Conservation (phyloP, 2,113 vertebrate species). For the Phyllopteryx taeniolatus region DNA sequence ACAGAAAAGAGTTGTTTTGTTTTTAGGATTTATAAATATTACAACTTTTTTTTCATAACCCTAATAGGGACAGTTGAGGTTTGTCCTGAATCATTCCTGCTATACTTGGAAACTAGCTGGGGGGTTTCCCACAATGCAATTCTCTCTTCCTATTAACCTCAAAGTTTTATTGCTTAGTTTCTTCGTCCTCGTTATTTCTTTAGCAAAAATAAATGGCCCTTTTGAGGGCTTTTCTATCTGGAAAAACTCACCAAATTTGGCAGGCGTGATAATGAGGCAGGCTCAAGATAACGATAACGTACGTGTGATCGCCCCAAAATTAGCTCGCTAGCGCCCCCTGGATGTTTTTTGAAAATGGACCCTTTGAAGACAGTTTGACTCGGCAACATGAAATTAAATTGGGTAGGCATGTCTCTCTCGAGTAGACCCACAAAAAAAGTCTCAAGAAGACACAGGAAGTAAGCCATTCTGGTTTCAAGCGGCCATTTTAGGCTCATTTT, state of each 20-base stretch:
- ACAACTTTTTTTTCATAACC: not conserved
- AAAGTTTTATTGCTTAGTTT: not conserved
- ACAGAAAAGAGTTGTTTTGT: not conserved
- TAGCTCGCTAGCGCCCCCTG: too few species aligned
- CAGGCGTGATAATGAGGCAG: too few species aligned
- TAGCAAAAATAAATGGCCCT: not conserved
- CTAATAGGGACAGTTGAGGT: not conserved
- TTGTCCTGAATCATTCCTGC: not conserved
- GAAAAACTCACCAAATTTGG: not conserved
- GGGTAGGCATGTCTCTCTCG: too few species aligned
- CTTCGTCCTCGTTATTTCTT: not conserved
- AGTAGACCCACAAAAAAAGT: too few species aligned
- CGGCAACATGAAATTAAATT: too few species aligned
- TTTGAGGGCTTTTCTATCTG: not conserved
- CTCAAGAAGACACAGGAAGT: too few species aligned
- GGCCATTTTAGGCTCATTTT: too few species aligned
- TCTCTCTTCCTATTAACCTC: not conserved
- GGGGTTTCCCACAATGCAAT: conserved; percentile 1
- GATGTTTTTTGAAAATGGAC: too few species aligned
- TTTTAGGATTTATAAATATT: not conserved
- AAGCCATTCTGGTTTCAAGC: too few species aligned
- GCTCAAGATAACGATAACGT: not conserved
- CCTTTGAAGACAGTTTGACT: too few species aligned
- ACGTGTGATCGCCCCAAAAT: not conserved
- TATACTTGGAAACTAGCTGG: not conserved